Evolutionary conservation across 2,888 invertebrate genomes (phyloP).

Genomic region (Microplitis deprimator): DNA sequence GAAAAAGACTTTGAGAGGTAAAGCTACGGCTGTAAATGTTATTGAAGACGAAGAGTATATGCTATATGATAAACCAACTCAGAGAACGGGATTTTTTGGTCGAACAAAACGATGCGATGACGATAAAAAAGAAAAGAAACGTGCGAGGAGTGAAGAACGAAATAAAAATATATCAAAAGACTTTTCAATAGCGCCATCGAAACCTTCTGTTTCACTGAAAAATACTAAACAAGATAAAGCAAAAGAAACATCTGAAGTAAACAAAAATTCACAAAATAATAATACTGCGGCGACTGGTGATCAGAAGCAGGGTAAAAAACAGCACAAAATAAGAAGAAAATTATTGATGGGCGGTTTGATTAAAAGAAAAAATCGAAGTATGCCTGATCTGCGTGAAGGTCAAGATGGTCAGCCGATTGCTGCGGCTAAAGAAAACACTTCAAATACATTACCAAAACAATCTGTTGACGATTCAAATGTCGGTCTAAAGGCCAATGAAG

Average conservation of each 20-base stretch:
- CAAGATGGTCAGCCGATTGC: constrained; percentile 73
- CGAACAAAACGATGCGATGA: constrained; percentile 80
- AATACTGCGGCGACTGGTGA: constrained; percentile 68
- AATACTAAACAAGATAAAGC: constrained; percentile 68
- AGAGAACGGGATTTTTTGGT: constrained; percentile 79
- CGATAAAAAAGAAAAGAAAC: constrained; percentile 81
- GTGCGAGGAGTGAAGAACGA: constrained; percentile 89
- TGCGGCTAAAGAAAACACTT: constrained; percentile 64
- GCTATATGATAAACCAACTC: constrained; percentile 79
- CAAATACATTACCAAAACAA: constrained; percentile 63
- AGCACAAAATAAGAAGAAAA: constrained; percentile 91
- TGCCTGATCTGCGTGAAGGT: constrained; percentile 92
- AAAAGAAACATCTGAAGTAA: constrained; percentile 74
- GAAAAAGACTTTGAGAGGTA: constrained; percentile 81
- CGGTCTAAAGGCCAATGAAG: constrained; percentile 77
- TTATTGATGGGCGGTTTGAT: constrained; percentile 91
- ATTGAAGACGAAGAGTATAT: constrained; percentile 82
- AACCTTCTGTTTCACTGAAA: constrained; percentile 59
- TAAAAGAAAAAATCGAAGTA: constrained; percentile 88
- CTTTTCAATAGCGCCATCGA: constrained; percentile 78
- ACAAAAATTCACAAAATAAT: constrained; percentile 61
- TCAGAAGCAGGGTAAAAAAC: constrained; percentile 85
- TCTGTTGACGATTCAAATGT: constrained; percentile 85
- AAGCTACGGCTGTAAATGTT: constrained; percentile 76
- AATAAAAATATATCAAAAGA: constrained; percentile 82